Conservation (phyloP, 2,888 invertebrate genomes). For the Gibbula magus region DNA sequence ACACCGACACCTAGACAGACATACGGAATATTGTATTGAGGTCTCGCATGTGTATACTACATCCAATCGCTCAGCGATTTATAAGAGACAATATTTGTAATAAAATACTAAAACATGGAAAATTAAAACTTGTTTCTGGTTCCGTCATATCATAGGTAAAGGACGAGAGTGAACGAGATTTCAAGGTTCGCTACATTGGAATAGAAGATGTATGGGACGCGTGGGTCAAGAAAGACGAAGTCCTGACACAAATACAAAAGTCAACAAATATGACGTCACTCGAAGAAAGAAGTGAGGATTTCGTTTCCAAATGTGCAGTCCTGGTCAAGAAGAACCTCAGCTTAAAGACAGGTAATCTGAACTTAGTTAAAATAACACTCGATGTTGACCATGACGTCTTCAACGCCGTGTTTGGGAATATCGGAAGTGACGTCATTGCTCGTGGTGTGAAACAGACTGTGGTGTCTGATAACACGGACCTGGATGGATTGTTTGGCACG, state of each 20-base stretch:
- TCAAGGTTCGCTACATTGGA: constrained; percentile 4
- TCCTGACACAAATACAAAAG: neutral
- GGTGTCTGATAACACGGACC: neutral
- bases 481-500: neutral
- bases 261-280: neutral
- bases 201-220: neutral
- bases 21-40: too few species aligned
- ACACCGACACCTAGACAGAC: too few species aligned
- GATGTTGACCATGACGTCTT: neutral
- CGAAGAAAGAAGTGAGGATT: neutral
- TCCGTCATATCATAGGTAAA: neutral
- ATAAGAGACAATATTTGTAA: too few species aligned
- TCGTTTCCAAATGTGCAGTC: neutral
- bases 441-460: neutral
- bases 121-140: neutral
- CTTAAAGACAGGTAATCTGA: neutral
- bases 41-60: too few species aligned
- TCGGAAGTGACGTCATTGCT: neutral
- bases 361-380: neutral
- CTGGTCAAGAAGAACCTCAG: neutral
- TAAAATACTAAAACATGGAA: too few species aligned
- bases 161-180: neutral
- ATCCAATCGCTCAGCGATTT: too few species aligned
- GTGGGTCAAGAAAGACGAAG: constrained; percentile 13
- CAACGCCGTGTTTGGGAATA: neutral